Base-by-base conservation (phyloP, 2,113 vertebrate species). In the Scatophagus argus region DNA sequence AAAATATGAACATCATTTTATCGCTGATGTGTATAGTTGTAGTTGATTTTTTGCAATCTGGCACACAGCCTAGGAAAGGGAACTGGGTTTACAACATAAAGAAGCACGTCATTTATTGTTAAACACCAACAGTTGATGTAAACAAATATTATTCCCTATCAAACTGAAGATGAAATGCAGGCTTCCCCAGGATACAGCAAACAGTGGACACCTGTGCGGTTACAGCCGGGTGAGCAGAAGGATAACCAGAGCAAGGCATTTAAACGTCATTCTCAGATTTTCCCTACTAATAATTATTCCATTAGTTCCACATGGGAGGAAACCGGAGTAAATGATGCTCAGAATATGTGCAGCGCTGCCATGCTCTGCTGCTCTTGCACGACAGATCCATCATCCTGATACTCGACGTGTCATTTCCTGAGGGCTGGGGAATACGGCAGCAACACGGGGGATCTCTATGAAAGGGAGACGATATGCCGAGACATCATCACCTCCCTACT, bases 351-450 rank as follows among this genome's bases (percentile, higher is more conserved):
- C 74, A 77, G 62, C 10, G 74, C 75, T 55, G 59, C 82, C 73
- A 78, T 77, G 85, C 83, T 85, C 74, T 82, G 66, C 78, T 84
- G 70, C 81, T 84, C 82, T 32, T 63, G 75, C 77, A 74, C 44
- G 64, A 69, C 67, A 58, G 77, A 90, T 86, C 81, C 77, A 89
- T 88, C 86, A 90, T 87, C 77, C 70, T 84, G 66, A 83, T 76
- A 34, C 78, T 77, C 78, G 69, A 85, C 82, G 86, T 89, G 89
- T 88, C 87, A 82, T 85, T 90, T 90, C 88, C 87, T 84, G 64
- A 60, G 51, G 79, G 78, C 71, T 73, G 77, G 82, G 78, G 82
- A 64, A 75, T 60, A 86, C 83, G 52, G 75, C 66, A 81, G 77
- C 71, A 86, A 78, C 88, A 85, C 32, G 82, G 58, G 81, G 72